A percentile compares a stretch with the other conserved stretches of the same genome.
Conservation (phyloP, 2,888 invertebrate genomes). For the Lacanobia wlatinum region DNA sequence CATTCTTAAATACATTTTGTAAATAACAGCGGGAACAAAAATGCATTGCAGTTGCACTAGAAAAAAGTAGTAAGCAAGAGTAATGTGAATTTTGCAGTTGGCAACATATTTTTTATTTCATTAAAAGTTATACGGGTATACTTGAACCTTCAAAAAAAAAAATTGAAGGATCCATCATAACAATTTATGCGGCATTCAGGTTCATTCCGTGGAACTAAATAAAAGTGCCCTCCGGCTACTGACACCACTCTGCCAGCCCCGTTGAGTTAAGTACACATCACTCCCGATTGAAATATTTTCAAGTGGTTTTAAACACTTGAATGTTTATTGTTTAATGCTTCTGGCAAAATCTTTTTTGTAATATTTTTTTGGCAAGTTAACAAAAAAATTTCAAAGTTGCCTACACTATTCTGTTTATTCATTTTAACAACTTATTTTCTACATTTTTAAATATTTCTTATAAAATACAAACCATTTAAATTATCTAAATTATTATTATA, state of each 20-base stretch:
- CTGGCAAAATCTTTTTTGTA: constrained; percentile 1
- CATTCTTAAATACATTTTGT: too few species aligned
- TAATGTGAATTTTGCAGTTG: not conserved
- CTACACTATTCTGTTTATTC: too few species aligned
- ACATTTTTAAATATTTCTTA: too few species aligned
- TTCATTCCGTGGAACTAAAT: constrained; percentile 60
- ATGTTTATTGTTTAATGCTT: constrained; percentile 21
- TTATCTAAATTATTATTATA: too few species aligned
- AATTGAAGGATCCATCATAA: constrained; percentile 20
- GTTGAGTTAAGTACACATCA: constrained; percentile 60
- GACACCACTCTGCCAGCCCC: constrained; percentile 73
- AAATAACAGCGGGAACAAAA: too few species aligned
- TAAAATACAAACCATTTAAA: too few species aligned
- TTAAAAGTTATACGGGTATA: constrained; percentile 15
- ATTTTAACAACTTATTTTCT: too few species aligned
- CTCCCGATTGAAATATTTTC: constrained; percentile 63
- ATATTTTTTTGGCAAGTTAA: not conserved
- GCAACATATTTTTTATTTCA: constrained; percentile 1
- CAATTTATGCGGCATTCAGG: constrained; percentile 54
- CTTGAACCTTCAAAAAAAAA: constrained; percentile 7
- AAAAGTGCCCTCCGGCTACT: constrained; percentile 74
- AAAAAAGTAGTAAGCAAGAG: too few species aligned
- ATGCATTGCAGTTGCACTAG: too few species aligned
- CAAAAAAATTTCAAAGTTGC: not conserved
- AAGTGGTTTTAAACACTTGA: constrained; percentile 73